Evolutionary conservation across 2,113 vertebrate species (phyloP).

Genomic region (Campylomormyrus tamandua): DNA sequence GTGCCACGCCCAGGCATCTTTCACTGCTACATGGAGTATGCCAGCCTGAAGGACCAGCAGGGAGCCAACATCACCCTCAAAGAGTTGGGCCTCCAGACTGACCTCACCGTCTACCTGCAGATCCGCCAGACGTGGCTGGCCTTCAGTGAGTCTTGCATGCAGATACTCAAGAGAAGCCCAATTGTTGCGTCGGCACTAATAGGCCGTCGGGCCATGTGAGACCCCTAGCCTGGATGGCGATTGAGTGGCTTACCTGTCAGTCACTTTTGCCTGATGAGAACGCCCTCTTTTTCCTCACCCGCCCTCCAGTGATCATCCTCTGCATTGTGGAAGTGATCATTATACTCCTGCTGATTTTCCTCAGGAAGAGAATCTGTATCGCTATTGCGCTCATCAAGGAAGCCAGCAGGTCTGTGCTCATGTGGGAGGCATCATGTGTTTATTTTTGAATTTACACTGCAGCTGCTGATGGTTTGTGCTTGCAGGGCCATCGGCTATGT

Average conservation of each 20-base stretch:
- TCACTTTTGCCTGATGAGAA: neutral
- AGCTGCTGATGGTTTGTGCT: neutral
- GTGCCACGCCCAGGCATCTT: conserved; percentile 66
- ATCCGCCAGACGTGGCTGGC: conserved; percentile 89
- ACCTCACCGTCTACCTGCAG: conserved; percentile 83
- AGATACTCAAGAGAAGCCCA: neutral
- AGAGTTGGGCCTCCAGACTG: conserved; percentile 87
- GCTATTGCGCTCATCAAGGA: conserved; percentile 91
- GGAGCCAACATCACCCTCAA: conserved; percentile 73
- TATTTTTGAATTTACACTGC: neutral
- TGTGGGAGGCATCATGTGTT: neutral
- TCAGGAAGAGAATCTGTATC: conserved; percentile 84
- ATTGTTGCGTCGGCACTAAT: neutral
- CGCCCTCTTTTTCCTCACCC: neutral
- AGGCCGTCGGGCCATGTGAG: neutral
- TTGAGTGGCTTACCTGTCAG: neutral
- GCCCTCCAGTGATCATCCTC: conserved; percentile 80
- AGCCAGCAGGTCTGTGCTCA: conserved; percentile 73
- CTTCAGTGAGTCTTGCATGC: conserved; percentile 66
- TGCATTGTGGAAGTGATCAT: conserved; percentile 76
- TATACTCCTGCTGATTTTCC: conserved; percentile 83
- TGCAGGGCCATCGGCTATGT: conserved; percentile 79
- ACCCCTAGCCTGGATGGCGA: neutral
- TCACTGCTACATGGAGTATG: conserved; percentile 85
- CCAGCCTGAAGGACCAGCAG: conserved; percentile 58